Conservation (phyloP, 2,797 vertebrate species). For the Falco biarmicus region DNA sequence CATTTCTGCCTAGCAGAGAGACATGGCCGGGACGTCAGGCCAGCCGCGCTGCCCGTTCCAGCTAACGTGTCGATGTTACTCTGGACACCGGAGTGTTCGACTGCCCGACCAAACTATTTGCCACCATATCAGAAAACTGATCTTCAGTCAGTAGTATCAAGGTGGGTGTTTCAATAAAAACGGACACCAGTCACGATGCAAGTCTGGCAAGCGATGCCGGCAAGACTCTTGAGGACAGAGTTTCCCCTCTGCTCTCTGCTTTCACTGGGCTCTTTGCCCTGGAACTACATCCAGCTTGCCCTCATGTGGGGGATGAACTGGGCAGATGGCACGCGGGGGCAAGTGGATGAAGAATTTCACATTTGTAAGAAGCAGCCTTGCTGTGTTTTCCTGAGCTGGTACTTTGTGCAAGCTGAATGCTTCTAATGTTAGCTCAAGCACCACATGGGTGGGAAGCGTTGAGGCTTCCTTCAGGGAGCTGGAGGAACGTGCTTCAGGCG, state of each 20-base stretch:
- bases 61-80: neutral
- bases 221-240: neutral
- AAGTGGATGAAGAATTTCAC: neutral
- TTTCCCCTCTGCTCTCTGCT: neutral
- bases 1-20: neutral
- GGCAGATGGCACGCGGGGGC: neutral
- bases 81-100: neutral
- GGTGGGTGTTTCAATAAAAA: neutral
- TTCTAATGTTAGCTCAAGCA: slow-evolving; percentile 7
- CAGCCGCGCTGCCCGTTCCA: fast-evolving
- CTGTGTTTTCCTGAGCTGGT: neutral
- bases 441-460: neutral
- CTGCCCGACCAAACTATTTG: neutral
- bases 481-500: neutral
- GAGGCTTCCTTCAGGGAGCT: neutral
- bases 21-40: neutral
- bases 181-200: neutral
- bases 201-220: neutral
- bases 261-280: neutral
- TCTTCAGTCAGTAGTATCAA: neutral
- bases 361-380: neutral
- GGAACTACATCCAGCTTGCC: neutral
- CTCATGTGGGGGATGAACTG: fast-evolving
- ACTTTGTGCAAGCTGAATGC: neutral
- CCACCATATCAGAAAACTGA: neutral